A percentile compares a stretch with the other conserved stretches of the same genome.
Evolutionary conservation across 2,888 invertebrate genomes (phyloP).

Genomic region (Tiphia femorata): DNA sequence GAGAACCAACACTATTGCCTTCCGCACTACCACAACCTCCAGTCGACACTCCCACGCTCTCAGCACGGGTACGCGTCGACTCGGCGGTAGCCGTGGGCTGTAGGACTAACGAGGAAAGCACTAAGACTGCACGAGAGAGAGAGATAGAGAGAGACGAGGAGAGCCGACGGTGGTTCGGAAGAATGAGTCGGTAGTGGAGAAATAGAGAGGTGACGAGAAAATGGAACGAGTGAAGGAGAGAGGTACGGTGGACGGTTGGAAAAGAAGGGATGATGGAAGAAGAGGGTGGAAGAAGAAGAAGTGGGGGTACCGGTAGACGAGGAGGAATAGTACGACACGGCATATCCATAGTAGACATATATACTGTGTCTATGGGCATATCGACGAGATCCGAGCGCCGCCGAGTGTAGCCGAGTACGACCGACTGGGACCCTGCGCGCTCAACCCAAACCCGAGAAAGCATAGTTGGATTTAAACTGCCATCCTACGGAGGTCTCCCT

Average conservation of each 20-base stretch:
- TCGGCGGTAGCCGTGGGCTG: too few relatives aligned
- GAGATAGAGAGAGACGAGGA: too few relatives aligned
- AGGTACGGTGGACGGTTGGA: constrained; percentile 1
- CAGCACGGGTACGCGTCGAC: constrained; percentile 23
- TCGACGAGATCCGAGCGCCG: constrained; percentile 60
- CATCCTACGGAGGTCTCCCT: constrained; percentile 55
- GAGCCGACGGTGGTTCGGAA: too few relatives aligned
- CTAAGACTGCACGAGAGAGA: too few relatives aligned
- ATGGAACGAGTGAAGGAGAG: too few relatives aligned
- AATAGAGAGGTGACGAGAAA: too few relatives aligned
- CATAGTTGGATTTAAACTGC: constrained; percentile 66
- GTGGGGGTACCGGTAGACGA: not conserved
- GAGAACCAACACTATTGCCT: too few relatives aligned
- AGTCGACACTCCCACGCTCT: constrained; percentile 1
- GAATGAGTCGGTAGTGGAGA: too few relatives aligned
- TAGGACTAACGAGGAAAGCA: too few relatives aligned
- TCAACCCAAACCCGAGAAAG: constrained; percentile 58
- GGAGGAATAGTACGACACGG: constrained; percentile 45
- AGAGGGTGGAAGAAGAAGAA: not conserved
- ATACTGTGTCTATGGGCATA: constrained; percentile 63
- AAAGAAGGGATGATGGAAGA: constrained; percentile 3
- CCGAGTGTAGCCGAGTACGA: constrained; percentile 53
- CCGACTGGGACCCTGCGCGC: constrained; percentile 58
- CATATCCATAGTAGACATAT: constrained; percentile 58
- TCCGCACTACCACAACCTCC: constrained; percentile 1